Evolutionary conservation across 2,888 invertebrate genomes (phyloP).

Genomic region (Falcaria lacertinaria): DNA sequence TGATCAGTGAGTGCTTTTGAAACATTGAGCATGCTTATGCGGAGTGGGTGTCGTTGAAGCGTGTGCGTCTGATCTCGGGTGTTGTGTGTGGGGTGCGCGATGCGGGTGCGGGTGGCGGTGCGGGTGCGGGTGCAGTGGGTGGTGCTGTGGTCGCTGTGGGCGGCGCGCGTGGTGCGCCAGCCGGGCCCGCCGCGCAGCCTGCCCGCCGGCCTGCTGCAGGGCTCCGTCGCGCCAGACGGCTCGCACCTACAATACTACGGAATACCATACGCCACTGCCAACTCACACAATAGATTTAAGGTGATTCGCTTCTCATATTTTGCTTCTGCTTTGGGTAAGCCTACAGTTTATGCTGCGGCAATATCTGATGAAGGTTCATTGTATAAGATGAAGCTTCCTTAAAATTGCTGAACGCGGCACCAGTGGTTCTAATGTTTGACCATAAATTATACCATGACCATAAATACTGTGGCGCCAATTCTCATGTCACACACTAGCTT

Average conservation of each 20-base stretch:
- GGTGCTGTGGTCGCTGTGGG: slow-evolving; percentile 55
- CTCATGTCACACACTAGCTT: no score
- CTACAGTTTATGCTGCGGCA: no score
- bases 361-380: no score
- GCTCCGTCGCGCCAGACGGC: slow-evolving; percentile 44
- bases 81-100: slow-evolving; percentile 11
- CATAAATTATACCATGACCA: no score
- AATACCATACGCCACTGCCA: slow-evolving; percentile 53
- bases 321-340: neutral
- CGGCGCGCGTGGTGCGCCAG: slow-evolving; percentile 46
- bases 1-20: no score
- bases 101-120: neutral
- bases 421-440: no score
- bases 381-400: no score
- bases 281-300: slow-evolving; percentile 42
- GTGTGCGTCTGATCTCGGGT: no score
- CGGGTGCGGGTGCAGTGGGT: slow-evolving; percentile 37
- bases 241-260: slow-evolving; percentile 44
- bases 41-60: neutral
- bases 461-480: no score
- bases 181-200: slow-evolving; percentile 42
- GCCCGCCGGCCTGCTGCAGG: slow-evolving; percentile 41
- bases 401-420: no score
- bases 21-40: no score
- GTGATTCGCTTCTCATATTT: slow-evolving; percentile 19